A percentile compares a stretch with the other conserved stretches of the same genome.
phyloP scores from a whole-genome alignment of 2,888 invertebrate species.

The Micoletzkya japonica region DNA sequence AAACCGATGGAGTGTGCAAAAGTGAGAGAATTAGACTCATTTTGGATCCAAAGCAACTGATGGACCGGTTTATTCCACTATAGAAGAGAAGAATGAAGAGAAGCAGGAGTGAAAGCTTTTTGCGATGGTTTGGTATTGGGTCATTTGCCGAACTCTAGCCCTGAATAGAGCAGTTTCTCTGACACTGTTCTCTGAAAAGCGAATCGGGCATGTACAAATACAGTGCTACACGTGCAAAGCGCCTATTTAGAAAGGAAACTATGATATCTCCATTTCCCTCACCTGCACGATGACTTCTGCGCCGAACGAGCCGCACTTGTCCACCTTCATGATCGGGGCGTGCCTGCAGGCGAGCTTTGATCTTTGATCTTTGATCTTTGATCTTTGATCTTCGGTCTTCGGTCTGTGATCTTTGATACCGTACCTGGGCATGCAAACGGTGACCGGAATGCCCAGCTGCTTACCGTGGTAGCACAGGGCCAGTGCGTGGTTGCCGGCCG shows the following conservation, averaged over 20 bases:
- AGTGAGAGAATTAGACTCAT: too few species aligned
- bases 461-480: conserved; percentile 80
- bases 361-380: background rate
- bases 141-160: too few species aligned
- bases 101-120: too few species aligned
- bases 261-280: conserved; percentile 63
- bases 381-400: background rate
- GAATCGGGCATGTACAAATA: too few species aligned
- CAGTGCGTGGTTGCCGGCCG: conserved; percentile 89
- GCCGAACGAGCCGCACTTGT: conserved; percentile 81
- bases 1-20: too few species aligned
- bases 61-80: too few species aligned
- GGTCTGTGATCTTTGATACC: too few species aligned
- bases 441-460: conserved; percentile 74
- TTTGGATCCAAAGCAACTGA: too few species aligned
- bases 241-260: background rate
- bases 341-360: conserved; percentile 72
- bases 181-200: too few species aligned
- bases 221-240: background rate
- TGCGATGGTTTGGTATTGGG: too few species aligned
- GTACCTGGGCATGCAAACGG: conserved; percentile 80
- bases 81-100: too few species aligned
- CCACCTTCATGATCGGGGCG: conserved; percentile 92
- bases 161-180: too few species aligned
- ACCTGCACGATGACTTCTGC: conserved; percentile 85